Conservation (phyloP, 2,888 invertebrate genomes). For the Adelphocoris suturalis region DNA sequence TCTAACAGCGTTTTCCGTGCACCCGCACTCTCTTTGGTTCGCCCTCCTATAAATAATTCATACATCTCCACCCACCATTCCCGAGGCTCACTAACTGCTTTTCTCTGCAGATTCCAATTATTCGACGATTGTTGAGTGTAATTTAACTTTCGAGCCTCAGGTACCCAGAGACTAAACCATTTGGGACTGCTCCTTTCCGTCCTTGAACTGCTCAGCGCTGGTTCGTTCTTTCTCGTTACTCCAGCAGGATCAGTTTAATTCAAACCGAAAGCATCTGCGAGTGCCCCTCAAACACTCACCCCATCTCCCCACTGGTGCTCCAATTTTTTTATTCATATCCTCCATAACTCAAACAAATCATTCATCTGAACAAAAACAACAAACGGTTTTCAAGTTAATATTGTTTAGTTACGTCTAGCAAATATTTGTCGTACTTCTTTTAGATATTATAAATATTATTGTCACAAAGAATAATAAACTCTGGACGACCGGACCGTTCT, state of each 20-base stretch:
- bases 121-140: conserved; percentile 33
- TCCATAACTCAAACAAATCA: neutral
- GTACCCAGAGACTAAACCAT: neutral
- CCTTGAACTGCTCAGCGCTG: neutral
- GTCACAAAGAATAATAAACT: too few relatives aligned
- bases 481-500: too few relatives aligned
- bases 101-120: conserved; percentile 30
- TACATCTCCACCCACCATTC: neutral
- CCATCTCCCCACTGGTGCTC: too few relatives aligned
- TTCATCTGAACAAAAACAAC: neutral
- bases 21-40: conserved; percentile 26
- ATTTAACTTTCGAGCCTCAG: conserved; percentile 1
- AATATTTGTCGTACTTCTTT: too few relatives aligned
- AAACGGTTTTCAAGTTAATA: neutral
- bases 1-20: conserved; percentile 36
- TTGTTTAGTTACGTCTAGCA: too few relatives aligned
- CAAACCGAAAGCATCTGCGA: neutral
- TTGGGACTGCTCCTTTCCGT: neutral
- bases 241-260: neutral
- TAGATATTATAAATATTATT: too few relatives aligned
- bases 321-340: too few relatives aligned
- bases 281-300: neutral
- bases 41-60: conserved; percentile 16
- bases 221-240: conserved; percentile 18
- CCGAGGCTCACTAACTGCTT: neutral